phyloP scores from a whole-genome alignment of 2,113 vertebrate species.

The Probosciger aterrimus region DNA sequence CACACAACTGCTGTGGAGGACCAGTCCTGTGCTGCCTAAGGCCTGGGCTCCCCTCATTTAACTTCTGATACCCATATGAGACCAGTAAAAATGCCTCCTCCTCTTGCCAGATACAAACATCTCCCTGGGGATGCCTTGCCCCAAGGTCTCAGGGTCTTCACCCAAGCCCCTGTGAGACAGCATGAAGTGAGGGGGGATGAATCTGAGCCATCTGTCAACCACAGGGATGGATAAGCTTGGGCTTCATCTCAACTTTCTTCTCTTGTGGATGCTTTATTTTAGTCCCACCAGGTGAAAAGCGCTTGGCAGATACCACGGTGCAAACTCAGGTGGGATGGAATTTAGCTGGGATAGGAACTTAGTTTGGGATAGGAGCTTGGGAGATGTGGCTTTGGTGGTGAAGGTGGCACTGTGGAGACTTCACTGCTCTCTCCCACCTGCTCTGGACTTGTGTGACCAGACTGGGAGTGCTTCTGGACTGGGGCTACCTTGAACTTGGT shows the following conservation, averaged over 20 bases:
- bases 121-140: background rate
- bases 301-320: fast-evolving
- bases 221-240: fast-evolving
- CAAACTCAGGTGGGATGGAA: background rate
- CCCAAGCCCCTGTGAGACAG: background rate
- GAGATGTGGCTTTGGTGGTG: background rate
- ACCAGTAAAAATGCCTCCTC: background rate
- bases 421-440: background rate
- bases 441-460: fast-evolving
- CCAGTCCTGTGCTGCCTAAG: too few relatives aligned
- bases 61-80: fast-evolving
- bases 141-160: background rate
- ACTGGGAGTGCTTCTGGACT: background rate
- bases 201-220: background rate
- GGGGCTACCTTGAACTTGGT: background rate
- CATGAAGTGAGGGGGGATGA: too few relatives aligned
- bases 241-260: background rate
- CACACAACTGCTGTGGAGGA: background rate
- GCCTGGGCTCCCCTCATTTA: background rate
- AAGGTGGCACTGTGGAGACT: background rate
- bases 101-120: background rate
- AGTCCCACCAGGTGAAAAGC: fast-evolving
- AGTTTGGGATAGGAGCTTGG: fast-evolving
- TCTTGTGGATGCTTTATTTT: background rate
- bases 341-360: fast-evolving